A percentile compares a stretch with the other conserved stretches of the same genome.
Conservation (phyloP, 2,888 invertebrate species). For the Himalopsyche japonica region DNA sequence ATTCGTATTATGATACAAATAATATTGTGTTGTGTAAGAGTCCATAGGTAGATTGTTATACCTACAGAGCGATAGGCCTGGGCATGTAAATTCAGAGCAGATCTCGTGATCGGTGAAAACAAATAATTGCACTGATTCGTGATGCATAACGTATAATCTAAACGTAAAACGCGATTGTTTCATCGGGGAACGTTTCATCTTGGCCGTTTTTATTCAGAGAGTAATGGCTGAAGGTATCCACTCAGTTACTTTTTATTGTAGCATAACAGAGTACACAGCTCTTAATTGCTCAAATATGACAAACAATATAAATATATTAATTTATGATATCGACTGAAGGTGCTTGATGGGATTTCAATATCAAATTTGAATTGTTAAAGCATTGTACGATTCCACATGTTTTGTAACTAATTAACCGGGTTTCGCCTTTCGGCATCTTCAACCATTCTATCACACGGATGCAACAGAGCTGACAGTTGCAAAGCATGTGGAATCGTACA, state of each 20-base stretch:
- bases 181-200: not conserved
- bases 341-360: no score
- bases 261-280: not conserved
- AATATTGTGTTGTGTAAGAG: not conserved
- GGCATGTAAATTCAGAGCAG: conserved; percentile 7
- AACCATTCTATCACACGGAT: no score
- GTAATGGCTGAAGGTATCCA: not conserved
- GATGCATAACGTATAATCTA: conserved; percentile 27
- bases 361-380: no score
- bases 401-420: no score
- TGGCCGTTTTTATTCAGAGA: not conserved
- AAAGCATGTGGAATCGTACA: no score
- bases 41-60: not conserved
- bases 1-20: no score
- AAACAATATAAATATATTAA: no score
- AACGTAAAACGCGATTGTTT: conserved; percentile 4
- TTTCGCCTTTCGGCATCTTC: no score
- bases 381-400: no score
- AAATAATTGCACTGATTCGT: conserved; percentile 27
- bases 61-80: not conserved
- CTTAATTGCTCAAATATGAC: no score
- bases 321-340: no score
- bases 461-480: no score
- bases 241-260: not conserved
- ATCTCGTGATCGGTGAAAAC: conserved; percentile 37